Evolutionary conservation across 2,888 invertebrate genomes (phyloP), one percentile per base, ranked within the genome.

Genomic region (Bhutanitis thaidina): DNA sequence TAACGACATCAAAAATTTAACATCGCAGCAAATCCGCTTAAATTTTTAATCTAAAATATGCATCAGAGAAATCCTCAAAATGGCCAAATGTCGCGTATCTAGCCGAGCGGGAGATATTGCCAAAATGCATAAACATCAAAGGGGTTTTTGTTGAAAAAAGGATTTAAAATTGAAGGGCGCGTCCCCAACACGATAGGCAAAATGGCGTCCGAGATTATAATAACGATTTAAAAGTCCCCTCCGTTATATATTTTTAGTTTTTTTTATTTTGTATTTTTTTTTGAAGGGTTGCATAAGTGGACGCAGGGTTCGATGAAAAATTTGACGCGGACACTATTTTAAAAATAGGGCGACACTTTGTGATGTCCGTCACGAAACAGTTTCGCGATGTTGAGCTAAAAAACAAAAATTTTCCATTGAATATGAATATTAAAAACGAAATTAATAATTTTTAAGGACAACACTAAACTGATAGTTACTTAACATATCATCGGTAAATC

Each of bases 121-220:
- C 80, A 64, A 85, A 87, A 83, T 69, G 80, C 81, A 82, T 84
- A 80, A 79, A 87, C 87, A 88, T 89, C 87, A 87, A 89, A 89
- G 84, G 87, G 88, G 74, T 87, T 85, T 81, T 86, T 78, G 74
- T 79, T 76, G 56, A 72, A 79, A 80, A 85, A 85, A 83, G 80
- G 74, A 80, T 84, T 86, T 82, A 82, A 87, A 84, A 80, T 83
- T 80, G 85, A 78, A 89, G 88, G 88, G 88, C 85, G 85, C 84
- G 80, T 85, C 86, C 86, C 85, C 74, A 75, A 58, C 64, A 63
- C 69, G 65, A 64, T 69, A 67, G 71, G 72, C 77, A 82, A 82
- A 83, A 87, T 86, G 84, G 86, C 87, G 83, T 81, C 85, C 88
- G 81, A 88, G 87, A 87, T 89, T 88, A 88, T 89, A 87, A 87